These are phyloP conservation scores for Ricordea florida DNA, from an alignment of 92 coral and sea anemone species.

Conservation along the genomic window DNA sequence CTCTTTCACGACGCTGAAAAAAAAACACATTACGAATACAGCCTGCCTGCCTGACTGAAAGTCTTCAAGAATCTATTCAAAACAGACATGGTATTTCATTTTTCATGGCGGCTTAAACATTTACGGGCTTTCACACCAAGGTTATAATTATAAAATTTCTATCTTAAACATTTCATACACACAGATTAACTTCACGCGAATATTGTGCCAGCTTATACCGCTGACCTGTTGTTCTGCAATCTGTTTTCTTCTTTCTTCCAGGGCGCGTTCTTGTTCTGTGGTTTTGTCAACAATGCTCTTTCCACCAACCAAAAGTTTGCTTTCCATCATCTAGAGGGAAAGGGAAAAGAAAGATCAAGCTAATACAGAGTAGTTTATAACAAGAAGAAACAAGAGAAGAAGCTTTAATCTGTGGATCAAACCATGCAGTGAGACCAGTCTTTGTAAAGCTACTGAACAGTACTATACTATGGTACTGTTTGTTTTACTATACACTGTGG, in stretches of 20 bases:
- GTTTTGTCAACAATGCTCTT: conserved; percentile 97
- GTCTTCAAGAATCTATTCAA: neutral
- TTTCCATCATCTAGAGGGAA: conserved; percentile 91
- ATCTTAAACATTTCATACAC: too few relatives aligned
- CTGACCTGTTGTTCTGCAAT: conserved; percentile 93
- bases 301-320: conserved; percentile 94
- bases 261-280: conserved; percentile 91
- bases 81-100: too few relatives aligned
- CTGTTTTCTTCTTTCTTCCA: conserved; percentile 81
- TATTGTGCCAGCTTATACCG: too few relatives aligned
- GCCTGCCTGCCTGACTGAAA: too few relatives aligned
- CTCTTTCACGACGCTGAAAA: conserved; percentile 90
- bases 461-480: too few relatives aligned
- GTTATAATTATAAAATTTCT: too few relatives aligned
- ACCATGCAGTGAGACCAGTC: too few relatives aligned
- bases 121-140: too few relatives aligned
- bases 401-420: neutral
- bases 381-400: neutral
- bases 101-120: too few relatives aligned
- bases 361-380: neutral
- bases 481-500: too few relatives aligned
- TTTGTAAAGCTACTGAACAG: too few relatives aligned
- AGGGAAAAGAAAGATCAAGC: neutral
- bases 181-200: too few relatives aligned
- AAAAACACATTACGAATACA: neutral